Conservation (phyloP, 2,888 invertebrate species). For the Callyntrura guangdongensis region DNA sequence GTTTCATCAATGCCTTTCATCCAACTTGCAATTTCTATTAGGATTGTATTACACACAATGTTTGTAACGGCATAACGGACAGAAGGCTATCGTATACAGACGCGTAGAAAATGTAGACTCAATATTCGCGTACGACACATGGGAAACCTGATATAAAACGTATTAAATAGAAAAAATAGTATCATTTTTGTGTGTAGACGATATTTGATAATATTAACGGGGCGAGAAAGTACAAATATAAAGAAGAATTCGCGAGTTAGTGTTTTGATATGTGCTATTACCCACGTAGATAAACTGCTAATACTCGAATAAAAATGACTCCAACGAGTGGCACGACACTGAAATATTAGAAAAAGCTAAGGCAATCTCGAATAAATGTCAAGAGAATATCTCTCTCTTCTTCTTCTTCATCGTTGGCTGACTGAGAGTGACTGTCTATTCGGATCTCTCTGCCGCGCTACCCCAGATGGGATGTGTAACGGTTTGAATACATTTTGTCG, state of each 20-base stretch:
- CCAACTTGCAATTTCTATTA: constrained; percentile 57
- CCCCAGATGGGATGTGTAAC: constrained; percentile 62
- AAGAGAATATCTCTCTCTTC: constrained; percentile 76
- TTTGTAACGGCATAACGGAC: background rate
- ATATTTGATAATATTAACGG: background rate
- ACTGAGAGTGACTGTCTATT: constrained; percentile 46
- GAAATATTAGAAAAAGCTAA: constrained; percentile 82
- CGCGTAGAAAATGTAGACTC: background rate
- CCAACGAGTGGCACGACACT: constrained; percentile 80
- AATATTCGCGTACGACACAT: background rate
- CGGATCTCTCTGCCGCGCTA: constrained; percentile 5
- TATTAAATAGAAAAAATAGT: constrained; percentile 12
- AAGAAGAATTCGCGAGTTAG: constrained; percentile 53
- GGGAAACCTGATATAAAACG: background rate
- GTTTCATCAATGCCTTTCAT: constrained; percentile 52
- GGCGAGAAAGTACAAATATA: constrained; percentile 6
- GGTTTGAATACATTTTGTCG: constrained; percentile 69
- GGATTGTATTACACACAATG: constrained; percentile 32
- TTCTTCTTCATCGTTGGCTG: constrained; percentile 46
- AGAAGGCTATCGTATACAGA: background rate
- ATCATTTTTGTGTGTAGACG: background rate
- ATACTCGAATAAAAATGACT: constrained; percentile 82
- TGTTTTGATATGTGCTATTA: constrained; percentile 67
- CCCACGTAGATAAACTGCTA: constrained; percentile 69
- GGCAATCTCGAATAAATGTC: constrained; percentile 83